phyloP scores from a whole-genome alignment of 2,113 vertebrate genomes.

The Syngnathus floridae region DNA sequence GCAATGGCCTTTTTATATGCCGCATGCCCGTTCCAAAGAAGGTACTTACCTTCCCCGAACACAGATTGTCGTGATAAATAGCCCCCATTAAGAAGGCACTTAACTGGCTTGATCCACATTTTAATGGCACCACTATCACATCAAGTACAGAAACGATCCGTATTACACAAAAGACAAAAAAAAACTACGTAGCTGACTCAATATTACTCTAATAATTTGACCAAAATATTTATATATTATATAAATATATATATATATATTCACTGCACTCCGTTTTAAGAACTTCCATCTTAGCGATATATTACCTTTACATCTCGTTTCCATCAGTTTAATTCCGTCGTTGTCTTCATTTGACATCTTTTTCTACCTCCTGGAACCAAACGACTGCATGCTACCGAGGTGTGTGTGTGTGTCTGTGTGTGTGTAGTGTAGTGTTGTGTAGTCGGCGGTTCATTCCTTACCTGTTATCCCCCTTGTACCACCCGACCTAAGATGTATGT shows the following conservation, averaged over 20 bases:
- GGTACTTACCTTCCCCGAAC: not conserved
- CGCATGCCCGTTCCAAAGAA: not conserved
- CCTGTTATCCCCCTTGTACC: constrained; percentile 25
- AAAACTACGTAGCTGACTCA: too few species aligned
- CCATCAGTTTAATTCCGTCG: constrained; percentile 12
- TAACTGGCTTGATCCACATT: too few species aligned
- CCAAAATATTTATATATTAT: too few species aligned
- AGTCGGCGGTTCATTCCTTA: too few species aligned
- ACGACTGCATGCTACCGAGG: constrained; percentile 33
- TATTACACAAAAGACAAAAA: too few species aligned
- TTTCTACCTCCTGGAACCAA: constrained; percentile 28
- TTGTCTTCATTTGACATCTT: constrained; percentile 8
- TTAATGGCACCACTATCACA: too few species aligned
- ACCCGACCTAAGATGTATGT: constrained; percentile 1
- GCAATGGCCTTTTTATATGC: not conserved
- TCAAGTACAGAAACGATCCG: too few species aligned
- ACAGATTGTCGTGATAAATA: too few species aligned
- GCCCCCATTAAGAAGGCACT: too few species aligned
- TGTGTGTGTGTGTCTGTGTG: constrained; percentile 37
- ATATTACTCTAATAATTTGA: too few species aligned
- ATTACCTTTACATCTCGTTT: not conserved
- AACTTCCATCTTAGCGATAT: not conserved
- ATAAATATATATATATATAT: too few species aligned
- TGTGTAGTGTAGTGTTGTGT: constrained; percentile 13
- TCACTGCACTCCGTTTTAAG: too few species aligned